phyloP scores from a whole-genome alignment of 1,140 invertebrate species.

The Microplitis mediator region DNA sequence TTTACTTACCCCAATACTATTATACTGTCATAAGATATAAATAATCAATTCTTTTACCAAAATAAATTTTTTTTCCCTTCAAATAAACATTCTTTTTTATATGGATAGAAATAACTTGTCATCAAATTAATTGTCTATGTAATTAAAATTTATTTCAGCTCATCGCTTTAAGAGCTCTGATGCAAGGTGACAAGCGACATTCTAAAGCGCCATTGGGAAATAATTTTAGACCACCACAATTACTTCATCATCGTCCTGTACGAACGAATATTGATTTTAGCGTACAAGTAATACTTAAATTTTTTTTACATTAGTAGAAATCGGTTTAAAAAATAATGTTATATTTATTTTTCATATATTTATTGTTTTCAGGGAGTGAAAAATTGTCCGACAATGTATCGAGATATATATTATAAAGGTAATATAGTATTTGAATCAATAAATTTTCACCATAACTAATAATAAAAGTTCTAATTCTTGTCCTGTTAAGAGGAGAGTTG shows the following conservation, averaged over 20 bases:
- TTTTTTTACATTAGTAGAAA: background rate
- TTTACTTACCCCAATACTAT: no score
- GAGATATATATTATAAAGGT: slow-evolving; percentile 86
- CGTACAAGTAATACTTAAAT: slow-evolving; percentile 63
- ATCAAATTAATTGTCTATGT: background rate
- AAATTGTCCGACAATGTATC: slow-evolving; percentile 85
- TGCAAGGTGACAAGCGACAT: slow-evolving; percentile 84
- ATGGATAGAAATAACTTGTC: no score
- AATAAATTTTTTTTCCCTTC: no score
- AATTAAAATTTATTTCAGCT: slow-evolving; percentile 67
- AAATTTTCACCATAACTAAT: background rate
- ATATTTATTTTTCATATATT: no score
- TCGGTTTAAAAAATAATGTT: background rate
- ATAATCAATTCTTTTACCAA: no score
- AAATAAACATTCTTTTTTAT: no score
- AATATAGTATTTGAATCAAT: slow-evolving; percentile 28
- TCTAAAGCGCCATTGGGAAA: slow-evolving; percentile 90
- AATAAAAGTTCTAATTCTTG: background rate
- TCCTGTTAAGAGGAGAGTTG: no score
- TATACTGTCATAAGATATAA: no score
- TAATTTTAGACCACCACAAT: slow-evolving; percentile 90
- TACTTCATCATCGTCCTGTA: slow-evolving; percentile 87
- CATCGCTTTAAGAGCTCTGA: slow-evolving; percentile 78
- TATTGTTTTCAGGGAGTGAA: slow-evolving; percentile 65
- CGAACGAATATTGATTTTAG: slow-evolving; percentile 96